Conservation (phyloP, 2,113 vertebrate species). For the Gopherus evgoodei region DNA sequence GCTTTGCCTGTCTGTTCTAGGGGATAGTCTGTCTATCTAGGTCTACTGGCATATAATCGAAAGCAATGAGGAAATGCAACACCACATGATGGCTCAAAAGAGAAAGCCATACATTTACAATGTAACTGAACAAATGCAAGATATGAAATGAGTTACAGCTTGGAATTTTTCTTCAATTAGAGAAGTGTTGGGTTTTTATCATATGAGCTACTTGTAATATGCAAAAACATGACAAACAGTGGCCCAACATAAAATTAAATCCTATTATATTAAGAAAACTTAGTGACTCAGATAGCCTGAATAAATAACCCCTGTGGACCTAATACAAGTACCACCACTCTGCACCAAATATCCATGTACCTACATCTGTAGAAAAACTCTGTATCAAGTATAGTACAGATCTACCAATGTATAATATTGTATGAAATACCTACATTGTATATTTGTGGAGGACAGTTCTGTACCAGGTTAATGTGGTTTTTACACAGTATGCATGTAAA, state of each 20-base stretch:
- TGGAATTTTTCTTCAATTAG: background rate
- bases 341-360: too few species aligned
- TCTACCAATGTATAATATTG: background rate
- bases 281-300: too few species aligned
- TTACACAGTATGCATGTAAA: constrained; percentile 3
- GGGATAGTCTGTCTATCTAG: background rate
- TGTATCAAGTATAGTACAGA: background rate
- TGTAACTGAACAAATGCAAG: background rate
- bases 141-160: constrained; percentile 3
- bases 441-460: background rate
- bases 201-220: background rate
- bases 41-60: constrained; percentile 9
- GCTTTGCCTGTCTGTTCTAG: too few species aligned
- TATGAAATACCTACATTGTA: background rate
- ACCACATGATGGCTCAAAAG: constrained; percentile 4
- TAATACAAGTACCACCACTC: too few species aligned
- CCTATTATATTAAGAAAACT: too few species aligned
- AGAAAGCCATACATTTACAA: background rate
- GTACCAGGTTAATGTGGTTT: background rate
- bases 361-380: background rate
- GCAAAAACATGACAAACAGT: background rate
- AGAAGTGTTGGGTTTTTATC: background rate
- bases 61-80: constrained; percentile 9
- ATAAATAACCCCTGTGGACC: too few species aligned
- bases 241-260: background rate